These are phyloP conservation scores for Malacosoma neustria DNA, from an alignment of 2,888 invertebrate species.

Conservation along the genomic window DNA sequence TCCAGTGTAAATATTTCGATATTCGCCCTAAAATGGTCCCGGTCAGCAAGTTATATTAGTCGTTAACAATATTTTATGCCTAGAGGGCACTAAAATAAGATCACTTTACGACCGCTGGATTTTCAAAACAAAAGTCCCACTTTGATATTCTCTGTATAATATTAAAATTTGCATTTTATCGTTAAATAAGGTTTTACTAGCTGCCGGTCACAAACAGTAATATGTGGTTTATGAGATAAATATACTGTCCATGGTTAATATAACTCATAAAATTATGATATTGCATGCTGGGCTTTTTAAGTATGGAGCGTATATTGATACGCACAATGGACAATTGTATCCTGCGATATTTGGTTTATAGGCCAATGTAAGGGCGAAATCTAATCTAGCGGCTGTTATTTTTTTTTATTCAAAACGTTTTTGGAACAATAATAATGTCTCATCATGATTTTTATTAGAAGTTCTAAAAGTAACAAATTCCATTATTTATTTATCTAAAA, in stretches of 20 bases:
- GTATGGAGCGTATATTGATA: too few relatives aligned
- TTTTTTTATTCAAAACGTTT: too few relatives aligned
- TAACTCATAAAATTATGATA: constrained; percentile 41
- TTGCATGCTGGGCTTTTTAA: constrained; percentile 20
- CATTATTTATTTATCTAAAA: too few relatives aligned
- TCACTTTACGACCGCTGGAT: constrained; percentile 4
- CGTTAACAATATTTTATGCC: background rate
- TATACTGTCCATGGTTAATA: constrained; percentile 28
- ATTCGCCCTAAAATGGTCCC: too few relatives aligned
- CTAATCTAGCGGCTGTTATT: too few relatives aligned
- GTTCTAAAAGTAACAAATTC: too few relatives aligned
- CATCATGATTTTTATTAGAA: too few relatives aligned
- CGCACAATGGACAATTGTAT: too few relatives aligned
- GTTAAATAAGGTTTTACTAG: constrained; percentile 39
- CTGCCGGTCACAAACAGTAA: constrained; percentile 39
- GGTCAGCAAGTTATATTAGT: background rate
- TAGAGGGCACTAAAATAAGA: constrained; percentile 3
- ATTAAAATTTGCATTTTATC: constrained; percentile 39
- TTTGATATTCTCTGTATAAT: constrained; percentile 18
- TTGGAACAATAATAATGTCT: too few relatives aligned
- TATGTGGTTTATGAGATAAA: constrained; percentile 47
- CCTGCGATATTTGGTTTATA: too few relatives aligned
- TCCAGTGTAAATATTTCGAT: too few relatives aligned
- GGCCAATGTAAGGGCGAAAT: too few relatives aligned
- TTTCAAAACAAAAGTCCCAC: constrained; percentile 8